Base-by-base conservation (phyloP, 2,888 invertebrate species). In the Hirudinaria manillensis region DNA sequence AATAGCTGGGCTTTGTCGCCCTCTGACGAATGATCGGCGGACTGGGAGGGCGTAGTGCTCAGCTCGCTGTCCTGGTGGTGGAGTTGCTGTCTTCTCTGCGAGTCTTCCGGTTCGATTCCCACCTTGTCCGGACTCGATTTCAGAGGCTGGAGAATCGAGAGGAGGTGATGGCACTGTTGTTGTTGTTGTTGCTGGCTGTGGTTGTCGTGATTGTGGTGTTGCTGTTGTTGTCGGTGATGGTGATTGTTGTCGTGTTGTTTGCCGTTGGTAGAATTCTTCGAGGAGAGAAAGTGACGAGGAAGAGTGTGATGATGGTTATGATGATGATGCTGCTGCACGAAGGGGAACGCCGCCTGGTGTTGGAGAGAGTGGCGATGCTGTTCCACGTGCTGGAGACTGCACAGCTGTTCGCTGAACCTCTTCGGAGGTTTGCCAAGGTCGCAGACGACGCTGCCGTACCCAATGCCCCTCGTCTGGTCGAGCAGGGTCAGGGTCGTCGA, bases 401-500 rank as follows among this genome's bases (percentile, higher is more conserved):
- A n/a, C 19, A 68, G 32, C 36, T 68, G 68, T n/a, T 68, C n/a
- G 68, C 68, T 68, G n/a, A 13, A 29, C 19, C 61, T 61, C 19
- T 61, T 61, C 61, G 61, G 29, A 24, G 61, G 29, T n/a, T 29
- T 24, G 61, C 61, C n/a, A 1, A 61, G 29, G 65, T 65, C 65
- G 34, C 73, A 73, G 0, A 38, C n/a, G 0, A 73, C 65, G 56
- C 38, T 73, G 36, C 73, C 61, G 38, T 73, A 73, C 13, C 55
- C 32, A n/a, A 24, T 29, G 61, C 61, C 61, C n/a, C 68, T 34
- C 36, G 34, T 36, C 61, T 56, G 73, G 24, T 73, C 73, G 24
- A 73, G 61, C 7, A 73, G 32, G 0, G 73, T 73, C 65, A 73
- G 29, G 16, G 73, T 73, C 56, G 73, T 73, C 21, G 73, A 73